Conservation (phyloP, 1,140 invertebrate species). For the Drosophila chauvacae region DNA sequence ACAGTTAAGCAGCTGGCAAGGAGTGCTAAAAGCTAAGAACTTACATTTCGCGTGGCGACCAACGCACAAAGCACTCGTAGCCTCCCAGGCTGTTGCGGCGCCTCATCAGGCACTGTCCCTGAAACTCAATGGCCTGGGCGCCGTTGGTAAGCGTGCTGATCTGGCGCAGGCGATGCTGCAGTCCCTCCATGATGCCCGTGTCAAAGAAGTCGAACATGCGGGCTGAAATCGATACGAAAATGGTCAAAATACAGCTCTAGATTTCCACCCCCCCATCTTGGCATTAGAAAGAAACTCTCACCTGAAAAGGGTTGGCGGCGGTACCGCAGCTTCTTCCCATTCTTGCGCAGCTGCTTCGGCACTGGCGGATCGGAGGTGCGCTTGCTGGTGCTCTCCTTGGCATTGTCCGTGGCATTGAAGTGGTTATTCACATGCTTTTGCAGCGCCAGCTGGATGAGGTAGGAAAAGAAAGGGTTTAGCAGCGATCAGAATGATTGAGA, state of each 20-base stretch:
- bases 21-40: background rate
- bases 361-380: constrained; percentile 87
- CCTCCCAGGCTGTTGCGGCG: constrained; percentile 65
- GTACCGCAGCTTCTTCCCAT: constrained; percentile 93
- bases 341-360: constrained; percentile 92
- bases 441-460: constrained; percentile 88
- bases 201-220: constrained; percentile 95
- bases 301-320: constrained; percentile 93
- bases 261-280: background rate
- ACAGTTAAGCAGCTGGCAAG: background rate
- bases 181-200: constrained; percentile 93
- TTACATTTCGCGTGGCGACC: constrained; percentile 84
- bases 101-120: constrained; percentile 74
- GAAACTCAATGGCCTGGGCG: constrained; percentile 74
- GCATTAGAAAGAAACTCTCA: constrained; percentile 69
- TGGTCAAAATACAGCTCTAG: background rate
- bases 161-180: constrained; percentile 90
- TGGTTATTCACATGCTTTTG: constrained; percentile 97
- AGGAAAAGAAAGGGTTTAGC: constrained; percentile 1
- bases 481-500: no score
- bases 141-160: constrained; percentile 86
- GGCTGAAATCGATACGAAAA: constrained; percentile 85
- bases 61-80: constrained; percentile 77
- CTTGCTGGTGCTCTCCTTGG: constrained; percentile 86
- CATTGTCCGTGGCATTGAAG: constrained; percentile 90